A percentile compares a stretch with the other conserved stretches of the same genome.
These are phyloP conservation scores for Selenia dentaria DNA, from an alignment of 2,888 invertebrate genomes.

Conservation along the genomic window DNA sequence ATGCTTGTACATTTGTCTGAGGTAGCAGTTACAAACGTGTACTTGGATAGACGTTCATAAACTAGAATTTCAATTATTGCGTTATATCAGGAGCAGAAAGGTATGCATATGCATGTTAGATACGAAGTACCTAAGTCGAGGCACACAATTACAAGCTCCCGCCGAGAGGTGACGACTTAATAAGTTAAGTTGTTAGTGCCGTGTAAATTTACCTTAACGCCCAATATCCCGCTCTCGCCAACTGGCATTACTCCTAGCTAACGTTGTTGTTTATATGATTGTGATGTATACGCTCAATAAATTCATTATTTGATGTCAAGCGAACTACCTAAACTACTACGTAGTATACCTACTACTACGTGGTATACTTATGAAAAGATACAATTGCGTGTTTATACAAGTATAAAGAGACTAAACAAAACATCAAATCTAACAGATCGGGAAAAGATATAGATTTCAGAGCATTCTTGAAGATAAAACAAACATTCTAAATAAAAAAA, in stretches of 20 bases:
- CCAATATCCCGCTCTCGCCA: constrained; percentile 64
- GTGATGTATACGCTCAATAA: constrained; percentile 42
- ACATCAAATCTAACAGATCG: too few species aligned
- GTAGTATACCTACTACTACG: too few species aligned
- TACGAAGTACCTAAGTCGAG: constrained; percentile 36
- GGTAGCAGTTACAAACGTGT: too few species aligned
- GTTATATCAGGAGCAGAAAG: constrained; percentile 28
- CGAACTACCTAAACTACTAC: too few species aligned
- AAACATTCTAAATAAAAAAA: too few species aligned
- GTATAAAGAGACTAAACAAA: too few species aligned
- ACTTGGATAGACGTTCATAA: too few species aligned
- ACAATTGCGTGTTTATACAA: too few species aligned
- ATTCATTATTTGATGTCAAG: constrained; percentile 30
- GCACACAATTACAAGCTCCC: constrained; percentile 48
- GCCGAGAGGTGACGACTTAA: constrained; percentile 72
- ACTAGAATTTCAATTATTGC: background rate
- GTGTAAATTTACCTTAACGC: constrained; percentile 82
- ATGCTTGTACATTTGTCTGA: too few species aligned
- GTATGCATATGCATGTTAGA: constrained; percentile 8
- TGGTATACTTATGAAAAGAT: too few species aligned
- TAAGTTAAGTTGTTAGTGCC: constrained; percentile 78
- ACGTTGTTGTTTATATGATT: constrained; percentile 74
- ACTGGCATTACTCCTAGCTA: constrained; percentile 78
- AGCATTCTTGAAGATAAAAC: too few species aligned
- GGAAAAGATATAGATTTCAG: too few species aligned